These are phyloP conservation scores for Andinoacara biseriatus DNA, from an alignment of 2,113 vertebrate genomes.

Conservation along the genomic window DNA sequence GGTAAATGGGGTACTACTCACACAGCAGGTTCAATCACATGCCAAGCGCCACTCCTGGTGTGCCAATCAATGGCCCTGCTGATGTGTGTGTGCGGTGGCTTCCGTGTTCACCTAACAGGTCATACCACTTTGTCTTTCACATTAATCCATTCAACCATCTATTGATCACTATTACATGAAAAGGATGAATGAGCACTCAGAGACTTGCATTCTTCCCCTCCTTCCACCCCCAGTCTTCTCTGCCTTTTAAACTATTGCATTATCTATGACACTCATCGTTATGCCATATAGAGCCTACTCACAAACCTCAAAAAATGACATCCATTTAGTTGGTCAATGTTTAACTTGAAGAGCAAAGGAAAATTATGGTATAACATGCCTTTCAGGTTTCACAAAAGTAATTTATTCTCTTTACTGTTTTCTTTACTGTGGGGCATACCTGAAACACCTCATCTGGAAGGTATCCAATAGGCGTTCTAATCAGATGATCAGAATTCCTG, in stretches of 20 bases:
- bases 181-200: neutral
- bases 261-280: neutral
- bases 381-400: no score
- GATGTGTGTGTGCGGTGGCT: neutral
- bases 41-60: neutral
- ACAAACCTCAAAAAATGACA: no score
- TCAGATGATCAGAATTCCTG: no score
- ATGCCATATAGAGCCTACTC: no score
- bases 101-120: neutral
- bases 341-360: no score
- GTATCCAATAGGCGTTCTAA: no score
- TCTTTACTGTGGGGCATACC: no score
- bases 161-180: slow-evolving; percentile 7
- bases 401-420: no score
- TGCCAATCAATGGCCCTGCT: slow-evolving; percentile 16
- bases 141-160: neutral
- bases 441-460: no score
- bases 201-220: neutral
- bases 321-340: no score
- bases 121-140: neutral
- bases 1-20: neutral
- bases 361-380: no score
- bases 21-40: slow-evolving; percentile 11
- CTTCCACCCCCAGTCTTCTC: neutral
- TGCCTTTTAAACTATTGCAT: neutral